phyloP scores from a whole-genome alignment of 1,140 invertebrate genomes.

The Drosophila burlai region DNA sequence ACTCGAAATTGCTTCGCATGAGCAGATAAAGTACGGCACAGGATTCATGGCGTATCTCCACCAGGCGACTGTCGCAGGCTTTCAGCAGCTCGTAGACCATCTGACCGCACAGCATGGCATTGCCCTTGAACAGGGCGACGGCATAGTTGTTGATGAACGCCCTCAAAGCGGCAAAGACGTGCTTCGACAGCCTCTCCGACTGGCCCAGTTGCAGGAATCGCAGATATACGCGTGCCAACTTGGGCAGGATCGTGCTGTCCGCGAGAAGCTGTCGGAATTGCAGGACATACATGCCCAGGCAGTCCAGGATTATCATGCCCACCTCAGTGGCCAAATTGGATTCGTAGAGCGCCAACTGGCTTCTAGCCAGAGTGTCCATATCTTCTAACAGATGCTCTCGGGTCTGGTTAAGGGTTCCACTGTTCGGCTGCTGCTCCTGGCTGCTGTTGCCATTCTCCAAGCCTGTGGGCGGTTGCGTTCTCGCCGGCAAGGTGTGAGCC shows the following conservation, averaged over 20 bases:
- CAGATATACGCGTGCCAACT: slow-evolving; percentile 93
- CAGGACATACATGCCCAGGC: slow-evolving; percentile 93
- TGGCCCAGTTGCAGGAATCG: slow-evolving; percentile 94
- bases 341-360: slow-evolving; percentile 88
- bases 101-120: slow-evolving; percentile 93
- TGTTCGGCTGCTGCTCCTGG: slow-evolving; percentile 82
- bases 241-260: slow-evolving; percentile 92
- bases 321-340: slow-evolving; percentile 96
- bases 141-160: slow-evolving; percentile 97
- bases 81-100: slow-evolving; percentile 93
- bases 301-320: slow-evolving; percentile 94
- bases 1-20: slow-evolving; percentile 97
- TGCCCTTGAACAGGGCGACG: slow-evolving; percentile 92
- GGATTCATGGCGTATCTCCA: slow-evolving; percentile 93
- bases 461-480: slow-evolving; percentile 38
- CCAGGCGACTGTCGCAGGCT: slow-evolving; percentile 92
- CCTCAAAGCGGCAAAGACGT: slow-evolving; percentile 95
- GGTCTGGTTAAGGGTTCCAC: slow-evolving; percentile 87
- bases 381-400: slow-evolving; percentile 86
- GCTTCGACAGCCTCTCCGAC: slow-evolving; percentile 94
- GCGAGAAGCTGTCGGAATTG: slow-evolving; percentile 90
- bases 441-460: slow-evolving; percentile 89
- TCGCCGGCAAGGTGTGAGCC: slow-evolving; percentile 64
- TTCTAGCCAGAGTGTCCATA: slow-evolving; percentile 75
- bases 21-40: slow-evolving; percentile 95